phyloP scores from a whole-genome alignment of 53 echinoderm and acorn worm genomes.

The Actinopyga echinites region DNA sequence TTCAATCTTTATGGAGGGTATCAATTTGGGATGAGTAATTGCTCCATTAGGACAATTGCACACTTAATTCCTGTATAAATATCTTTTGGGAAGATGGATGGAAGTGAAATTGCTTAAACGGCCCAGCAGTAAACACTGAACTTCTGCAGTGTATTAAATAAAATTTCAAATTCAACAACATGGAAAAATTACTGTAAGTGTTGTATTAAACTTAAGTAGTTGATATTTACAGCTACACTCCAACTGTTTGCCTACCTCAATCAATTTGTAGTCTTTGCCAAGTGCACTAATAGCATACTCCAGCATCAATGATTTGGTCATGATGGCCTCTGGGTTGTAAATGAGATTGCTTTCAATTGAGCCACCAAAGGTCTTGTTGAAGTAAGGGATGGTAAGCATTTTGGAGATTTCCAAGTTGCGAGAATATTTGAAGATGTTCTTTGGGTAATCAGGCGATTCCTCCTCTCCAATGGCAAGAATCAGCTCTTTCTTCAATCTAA shows the following conservation, averaged over 20 bases:
- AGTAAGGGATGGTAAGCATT: slow-evolving; percentile 74
- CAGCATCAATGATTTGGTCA: slow-evolving; percentile 78
- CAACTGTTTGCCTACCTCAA: slow-evolving; percentile 89
- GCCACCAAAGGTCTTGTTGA: slow-evolving; percentile 78
- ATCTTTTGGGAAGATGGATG: too few relatives aligned
- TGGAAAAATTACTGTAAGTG: neutral
- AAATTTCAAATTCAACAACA: neutral
- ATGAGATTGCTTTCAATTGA: slow-evolving; percentile 83
- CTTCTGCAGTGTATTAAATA: too few relatives aligned
- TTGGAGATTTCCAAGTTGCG: slow-evolving; percentile 92
- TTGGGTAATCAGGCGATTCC: slow-evolving; percentile 84
- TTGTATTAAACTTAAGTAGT: neutral
- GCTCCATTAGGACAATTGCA: too few relatives aligned
- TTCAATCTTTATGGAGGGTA: too few relatives aligned
- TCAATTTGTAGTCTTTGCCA: slow-evolving; percentile 75
- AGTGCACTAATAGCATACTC: slow-evolving; percentile 79
- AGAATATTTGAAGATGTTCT: slow-evolving; percentile 81
- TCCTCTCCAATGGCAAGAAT: slow-evolving; percentile 65
- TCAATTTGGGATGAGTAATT: too few relatives aligned
- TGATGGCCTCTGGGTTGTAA: slow-evolving; percentile 70
- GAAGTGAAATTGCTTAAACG: too few relatives aligned
- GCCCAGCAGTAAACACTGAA: too few relatives aligned
- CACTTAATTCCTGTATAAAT: too few relatives aligned
- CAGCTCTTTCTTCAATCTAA: slow-evolving; percentile 68
- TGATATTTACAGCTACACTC: neutral